phyloP scores from a whole-genome alignment of 2,113 vertebrate species.

The Passer domesticus region DNA sequence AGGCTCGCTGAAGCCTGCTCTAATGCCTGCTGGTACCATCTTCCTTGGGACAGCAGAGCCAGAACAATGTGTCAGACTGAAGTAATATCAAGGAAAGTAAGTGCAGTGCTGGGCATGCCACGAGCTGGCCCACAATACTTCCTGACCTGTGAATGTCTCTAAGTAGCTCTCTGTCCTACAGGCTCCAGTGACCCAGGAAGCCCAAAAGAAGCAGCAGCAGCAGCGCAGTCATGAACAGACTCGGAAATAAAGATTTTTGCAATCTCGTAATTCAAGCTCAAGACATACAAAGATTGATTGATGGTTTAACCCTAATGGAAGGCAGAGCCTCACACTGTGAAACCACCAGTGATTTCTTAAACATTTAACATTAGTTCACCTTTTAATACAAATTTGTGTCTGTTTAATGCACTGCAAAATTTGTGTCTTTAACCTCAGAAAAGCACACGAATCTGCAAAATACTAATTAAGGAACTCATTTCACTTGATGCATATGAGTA shows the following conservation, averaged over 20 bases:
- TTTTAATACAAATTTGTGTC: neutral
- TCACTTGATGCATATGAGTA: neutral
- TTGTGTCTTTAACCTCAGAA: slow-evolving; percentile 24
- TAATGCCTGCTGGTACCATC: slow-evolving; percentile 84
- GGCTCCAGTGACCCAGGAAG: slow-evolving; percentile 71
- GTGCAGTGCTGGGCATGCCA: slow-evolving; percentile 63
- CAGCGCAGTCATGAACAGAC: slow-evolving; percentile 40
- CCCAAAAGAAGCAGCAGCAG: slow-evolving; percentile 57
- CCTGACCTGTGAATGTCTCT: slow-evolving; percentile 70
- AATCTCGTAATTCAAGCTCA: slow-evolving; percentile 64
- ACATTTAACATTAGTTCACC: neutral
- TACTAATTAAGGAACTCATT: neutral
- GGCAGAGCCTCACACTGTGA: slow-evolving; percentile 16
- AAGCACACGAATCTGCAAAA: neutral
- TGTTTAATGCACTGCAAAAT: neutral
- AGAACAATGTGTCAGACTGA: slow-evolving; percentile 89
- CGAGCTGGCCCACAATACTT: slow-evolving; percentile 55
- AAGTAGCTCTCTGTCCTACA: slow-evolving; percentile 76
- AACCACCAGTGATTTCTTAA: slow-evolving; percentile 63
- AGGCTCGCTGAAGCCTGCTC: slow-evolving; percentile 86
- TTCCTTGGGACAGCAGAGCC: slow-evolving; percentile 77
- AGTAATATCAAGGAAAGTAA: slow-evolving; percentile 84
- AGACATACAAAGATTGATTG: slow-evolving; percentile 36
- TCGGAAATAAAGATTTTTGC: slow-evolving; percentile 60
- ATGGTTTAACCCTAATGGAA: slow-evolving; percentile 57